These are phyloP conservation scores for Theodoxus fluviatilis DNA, from an alignment of 2,888 invertebrate genomes.

Conservation along the genomic window DNA sequence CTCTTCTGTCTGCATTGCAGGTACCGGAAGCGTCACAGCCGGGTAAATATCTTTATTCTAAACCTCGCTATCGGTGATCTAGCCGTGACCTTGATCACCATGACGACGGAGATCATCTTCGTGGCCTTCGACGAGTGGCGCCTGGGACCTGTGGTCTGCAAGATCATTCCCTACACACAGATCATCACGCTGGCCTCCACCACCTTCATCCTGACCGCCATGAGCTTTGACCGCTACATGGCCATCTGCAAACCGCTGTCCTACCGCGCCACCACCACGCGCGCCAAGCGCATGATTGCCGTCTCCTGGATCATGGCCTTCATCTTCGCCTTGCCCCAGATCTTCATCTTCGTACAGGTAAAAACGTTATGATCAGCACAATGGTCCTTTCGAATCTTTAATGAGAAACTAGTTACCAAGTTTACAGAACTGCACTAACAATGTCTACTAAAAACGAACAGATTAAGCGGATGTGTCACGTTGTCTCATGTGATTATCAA, in stretches of 20 bases:
- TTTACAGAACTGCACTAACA: too few relatives aligned
- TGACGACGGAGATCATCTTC: conserved; percentile 67
- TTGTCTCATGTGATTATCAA: too few relatives aligned
- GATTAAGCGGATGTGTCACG: too few relatives aligned
- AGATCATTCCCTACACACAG: conserved; percentile 64
- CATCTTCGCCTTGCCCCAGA: conserved; percentile 64
- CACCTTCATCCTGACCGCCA: conserved; percentile 66
- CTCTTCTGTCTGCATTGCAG: too few relatives aligned
- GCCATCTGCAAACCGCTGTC: conserved; percentile 65
- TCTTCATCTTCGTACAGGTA: conserved; percentile 65
- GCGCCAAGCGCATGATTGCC: conserved; percentile 62
- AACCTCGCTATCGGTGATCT: conserved; percentile 66
- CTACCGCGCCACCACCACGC: conserved; percentile 52
- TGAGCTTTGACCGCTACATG: conserved; percentile 64
- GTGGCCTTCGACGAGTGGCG: conserved; percentile 67
- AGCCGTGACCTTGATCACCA: conserved; percentile 65
- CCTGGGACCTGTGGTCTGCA: conserved; percentile 64
- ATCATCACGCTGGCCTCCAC: conserved; percentile 66
- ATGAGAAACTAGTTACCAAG: too few relatives aligned
- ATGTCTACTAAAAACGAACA: too few relatives aligned
- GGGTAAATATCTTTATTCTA: conserved; percentile 67
- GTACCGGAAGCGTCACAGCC: conserved; percentile 58
- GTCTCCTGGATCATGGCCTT: conserved; percentile 65
- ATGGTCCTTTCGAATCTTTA: too few relatives aligned
- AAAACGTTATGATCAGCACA: too few relatives aligned